Conservation (phyloP, 1,140 invertebrate genomes). For the Branchinecta lynchi region DNA sequence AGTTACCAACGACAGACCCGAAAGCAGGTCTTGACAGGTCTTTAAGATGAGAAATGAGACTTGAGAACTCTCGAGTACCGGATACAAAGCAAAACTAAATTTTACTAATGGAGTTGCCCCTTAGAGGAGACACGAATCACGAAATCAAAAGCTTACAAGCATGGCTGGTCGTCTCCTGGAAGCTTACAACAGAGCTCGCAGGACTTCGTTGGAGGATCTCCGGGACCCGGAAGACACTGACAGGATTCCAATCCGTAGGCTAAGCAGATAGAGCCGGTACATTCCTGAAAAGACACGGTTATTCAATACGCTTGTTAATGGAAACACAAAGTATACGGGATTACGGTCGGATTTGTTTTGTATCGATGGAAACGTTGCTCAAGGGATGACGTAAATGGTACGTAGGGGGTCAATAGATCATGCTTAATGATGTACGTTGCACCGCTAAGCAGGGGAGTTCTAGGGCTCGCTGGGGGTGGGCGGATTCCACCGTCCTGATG, state of each 20-base stretch:
- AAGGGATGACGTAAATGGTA: constrained; percentile 6
- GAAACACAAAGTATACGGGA: background rate
- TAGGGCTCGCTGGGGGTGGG: too few species aligned
- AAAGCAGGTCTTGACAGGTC: background rate
- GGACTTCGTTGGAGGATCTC: constrained; percentile 61
- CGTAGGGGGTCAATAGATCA: background rate
- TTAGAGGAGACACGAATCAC: background rate
- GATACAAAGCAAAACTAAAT: background rate
- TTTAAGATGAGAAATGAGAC: background rate
- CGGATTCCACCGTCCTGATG: too few species aligned
- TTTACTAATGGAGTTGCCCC: background rate
- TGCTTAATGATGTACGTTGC: too few species aligned
- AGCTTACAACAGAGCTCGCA: constrained; percentile 79
- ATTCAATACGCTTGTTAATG: background rate
- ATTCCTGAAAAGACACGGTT: constrained; percentile 44
- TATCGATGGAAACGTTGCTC: too few species aligned
- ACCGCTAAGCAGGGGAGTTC: too few species aligned
- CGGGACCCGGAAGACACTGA: constrained; percentile 61
- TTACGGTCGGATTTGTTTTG: background rate
- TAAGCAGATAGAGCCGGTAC: constrained; percentile 79
- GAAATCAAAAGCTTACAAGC: constrained; percentile 35
- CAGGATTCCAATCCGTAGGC: constrained; percentile 89
- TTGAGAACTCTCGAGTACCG: background rate
- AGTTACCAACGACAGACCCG: background rate
- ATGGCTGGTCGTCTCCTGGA: constrained; percentile 61